Conservation (phyloP, 2,888 invertebrate genomes). For the Macropis europaea region DNA sequence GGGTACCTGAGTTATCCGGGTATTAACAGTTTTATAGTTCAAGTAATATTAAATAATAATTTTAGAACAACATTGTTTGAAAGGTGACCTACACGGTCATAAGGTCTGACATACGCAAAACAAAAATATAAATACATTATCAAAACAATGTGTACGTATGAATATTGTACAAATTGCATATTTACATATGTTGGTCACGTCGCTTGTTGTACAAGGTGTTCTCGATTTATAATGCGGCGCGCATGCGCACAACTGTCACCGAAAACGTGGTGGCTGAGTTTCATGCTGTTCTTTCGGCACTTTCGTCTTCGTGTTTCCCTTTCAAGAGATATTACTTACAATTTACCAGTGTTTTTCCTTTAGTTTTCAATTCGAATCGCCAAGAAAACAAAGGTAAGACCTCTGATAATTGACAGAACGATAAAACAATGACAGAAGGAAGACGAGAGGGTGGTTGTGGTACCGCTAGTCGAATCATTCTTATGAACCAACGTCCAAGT, state of each 20-base stretch:
- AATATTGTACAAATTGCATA: background rate
- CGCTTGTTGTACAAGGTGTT: background rate
- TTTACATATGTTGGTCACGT: background rate
- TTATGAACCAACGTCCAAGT: background rate
- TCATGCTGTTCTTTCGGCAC: background rate
- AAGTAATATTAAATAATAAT: too few species aligned
- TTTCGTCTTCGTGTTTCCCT: background rate
- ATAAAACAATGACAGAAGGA: background rate
- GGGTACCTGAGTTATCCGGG: too few species aligned
- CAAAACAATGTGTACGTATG: too few species aligned
- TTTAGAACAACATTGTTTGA: too few species aligned
- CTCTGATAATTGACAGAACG: too few species aligned
- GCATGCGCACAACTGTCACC: slow-evolving; percentile 26
- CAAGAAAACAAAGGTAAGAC: slow-evolving; percentile 36
- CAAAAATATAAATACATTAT: too few species aligned
- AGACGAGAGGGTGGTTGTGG: background rate
- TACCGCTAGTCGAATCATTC: background rate
- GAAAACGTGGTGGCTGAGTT: slow-evolving; percentile 35
- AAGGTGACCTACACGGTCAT: too few species aligned
- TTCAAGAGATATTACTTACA: background rate
- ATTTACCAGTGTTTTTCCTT: too few species aligned
- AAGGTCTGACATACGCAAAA: too few species aligned
- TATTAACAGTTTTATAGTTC: too few species aligned
- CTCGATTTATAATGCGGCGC: slow-evolving; percentile 11
- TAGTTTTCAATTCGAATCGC: too few species aligned